Percentiles rank a stretch among this genome's conserved stretches.
phyloP scores from a whole-genome alignment of 2,888 invertebrate genomes.

The Hololepta plana region DNA sequence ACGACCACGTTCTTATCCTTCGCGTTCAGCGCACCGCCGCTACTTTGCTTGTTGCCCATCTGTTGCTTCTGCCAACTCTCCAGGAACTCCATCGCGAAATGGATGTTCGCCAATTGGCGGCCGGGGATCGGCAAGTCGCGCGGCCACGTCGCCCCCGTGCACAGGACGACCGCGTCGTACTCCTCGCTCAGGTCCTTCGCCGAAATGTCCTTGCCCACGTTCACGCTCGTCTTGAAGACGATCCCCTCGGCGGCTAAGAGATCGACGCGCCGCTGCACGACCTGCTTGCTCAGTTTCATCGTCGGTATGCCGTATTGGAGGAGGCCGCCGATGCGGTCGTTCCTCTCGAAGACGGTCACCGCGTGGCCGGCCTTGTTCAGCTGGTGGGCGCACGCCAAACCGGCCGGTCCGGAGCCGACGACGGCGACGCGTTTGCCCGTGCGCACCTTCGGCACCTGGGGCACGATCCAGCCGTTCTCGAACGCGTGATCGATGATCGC shows the following conservation, averaged over 20 bases:
- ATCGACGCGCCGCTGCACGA: slow-evolving; percentile 75
- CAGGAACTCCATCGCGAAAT: slow-evolving; percentile 96
- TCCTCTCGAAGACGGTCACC: slow-evolving; percentile 94
- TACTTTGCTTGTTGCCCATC: slow-evolving; percentile 50
- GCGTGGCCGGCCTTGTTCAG: slow-evolving; percentile 91
- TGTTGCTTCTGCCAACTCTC: slow-evolving; percentile 95
- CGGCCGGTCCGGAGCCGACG: slow-evolving; percentile 88
- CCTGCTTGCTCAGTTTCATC: slow-evolving; percentile 92
- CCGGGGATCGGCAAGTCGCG: slow-evolving; percentile 72
- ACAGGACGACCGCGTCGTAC: slow-evolving; percentile 73
- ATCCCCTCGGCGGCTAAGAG: slow-evolving; percentile 75
- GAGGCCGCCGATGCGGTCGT: slow-evolving; percentile 87
- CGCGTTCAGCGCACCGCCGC: slow-evolving; percentile 45
- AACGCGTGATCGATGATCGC: slow-evolving; percentile 97
- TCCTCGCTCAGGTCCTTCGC: slow-evolving; percentile 48
- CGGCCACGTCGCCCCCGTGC: slow-evolving; percentile 93
- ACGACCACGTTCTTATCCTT: slow-evolving; percentile 89
- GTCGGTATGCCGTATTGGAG: slow-evolving; percentile 97
- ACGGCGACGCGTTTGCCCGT: slow-evolving; percentile 47
- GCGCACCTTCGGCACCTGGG: slow-evolving; percentile 33
- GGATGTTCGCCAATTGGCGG: slow-evolving; percentile 77
- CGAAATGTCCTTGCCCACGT: slow-evolving; percentile 82
- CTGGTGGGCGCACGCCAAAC: slow-evolving; percentile 92
- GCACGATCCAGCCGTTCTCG: slow-evolving; percentile 84
- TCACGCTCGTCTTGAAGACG: slow-evolving; percentile 70